Evolutionary conservation across 2,888 invertebrate species (phyloP), one percentile per base, ranked within the genome.

Genomic region (Agrotis clavis): DNA sequence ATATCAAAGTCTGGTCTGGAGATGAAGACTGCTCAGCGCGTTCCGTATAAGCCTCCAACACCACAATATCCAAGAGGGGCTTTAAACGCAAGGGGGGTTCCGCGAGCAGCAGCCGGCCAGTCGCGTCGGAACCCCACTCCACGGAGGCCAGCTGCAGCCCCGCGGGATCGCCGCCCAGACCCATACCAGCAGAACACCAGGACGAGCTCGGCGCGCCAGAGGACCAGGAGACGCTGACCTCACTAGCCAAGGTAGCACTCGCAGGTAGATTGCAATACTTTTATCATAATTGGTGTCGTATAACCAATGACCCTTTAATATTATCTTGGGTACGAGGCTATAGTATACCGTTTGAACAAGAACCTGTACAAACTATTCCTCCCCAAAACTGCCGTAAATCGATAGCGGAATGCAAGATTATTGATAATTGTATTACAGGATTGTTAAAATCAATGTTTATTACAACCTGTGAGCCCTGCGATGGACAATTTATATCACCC

Each of bases 31-130:
- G 7, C 35, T 35, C 35, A 35, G 35, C 35, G 35, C 35, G 35
- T 7, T 35, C 35, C 35, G 35, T 35, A 35, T 35, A 35, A 35
- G 6, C 35, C 35, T 35, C 35, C 25, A 65, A 21, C 67, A 45
- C 25, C 53, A 25, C 14, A 9, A 6, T 16, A 14, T 14, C 50
- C 45, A 13, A 59, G 5, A 2, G 50, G 56, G 18, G 14, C 72
- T 72, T 62, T 72, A 72, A 67, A 67, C 67, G 47, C 56, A 48
- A 41, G 67, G 63, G 71, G 62, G 67, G 21, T 25, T 5, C 54
- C 59, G 60, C 65, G 47, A 7, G 60, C 65, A 60, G n/a, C 48
- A 48, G 56, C 48, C 19, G 35, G 47, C 66, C 50, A 66, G 53
- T 9, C 60, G 65, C 71, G 71, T 14, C 18, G 1, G 51, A 18